Percentiles rank a stretch among this genome's conserved stretches.
Evolutionary conservation across 2,888 invertebrate species (phyloP).

Genomic region (Erebia ligea): DNA sequence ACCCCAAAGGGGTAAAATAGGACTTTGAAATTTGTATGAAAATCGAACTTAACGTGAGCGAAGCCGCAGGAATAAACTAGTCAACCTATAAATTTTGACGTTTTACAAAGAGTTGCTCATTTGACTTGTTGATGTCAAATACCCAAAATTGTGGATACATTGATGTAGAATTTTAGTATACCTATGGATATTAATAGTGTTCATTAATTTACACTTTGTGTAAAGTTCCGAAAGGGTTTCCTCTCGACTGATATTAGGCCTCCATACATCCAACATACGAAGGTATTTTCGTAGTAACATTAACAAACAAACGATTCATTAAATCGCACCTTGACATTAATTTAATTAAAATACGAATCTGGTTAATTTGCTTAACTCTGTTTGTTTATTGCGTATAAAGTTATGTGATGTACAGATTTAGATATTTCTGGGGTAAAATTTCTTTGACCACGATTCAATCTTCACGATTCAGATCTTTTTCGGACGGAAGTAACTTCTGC

Average conservation of each 20-base stretch:
- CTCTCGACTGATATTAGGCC: not conserved
- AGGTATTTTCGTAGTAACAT: conserved; percentile 13
- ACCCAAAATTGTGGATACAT: not conserved
- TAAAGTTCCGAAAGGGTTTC: not conserved
- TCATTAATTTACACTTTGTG: not conserved
- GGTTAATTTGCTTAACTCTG: conserved; percentile 26
- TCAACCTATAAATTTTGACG: too few relatives aligned
- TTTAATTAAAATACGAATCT: conserved; percentile 22
- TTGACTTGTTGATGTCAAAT: too few relatives aligned
- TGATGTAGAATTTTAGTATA: too few relatives aligned
- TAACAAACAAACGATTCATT: conserved; percentile 27
- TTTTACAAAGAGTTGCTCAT: too few relatives aligned
- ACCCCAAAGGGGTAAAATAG: too few relatives aligned
- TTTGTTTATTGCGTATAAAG: conserved; percentile 11
- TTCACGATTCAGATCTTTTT: too few relatives aligned
- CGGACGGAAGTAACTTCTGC: too few relatives aligned
- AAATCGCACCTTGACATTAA: conserved; percentile 28
- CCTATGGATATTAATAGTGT: not conserved
- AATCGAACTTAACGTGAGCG: too few relatives aligned
- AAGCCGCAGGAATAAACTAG: too few relatives aligned
- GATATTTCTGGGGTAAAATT: too few relatives aligned
- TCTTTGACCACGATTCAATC: too few relatives aligned
- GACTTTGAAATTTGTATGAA: too few relatives aligned
- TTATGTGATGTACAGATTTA: not conserved
- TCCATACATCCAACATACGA: not conserved